Percentiles rank a stretch among this genome's conserved stretches.
Evolutionary conservation across 2,797 vertebrate species (phyloP).

Genomic region (Gouania willdenowi): DNA sequence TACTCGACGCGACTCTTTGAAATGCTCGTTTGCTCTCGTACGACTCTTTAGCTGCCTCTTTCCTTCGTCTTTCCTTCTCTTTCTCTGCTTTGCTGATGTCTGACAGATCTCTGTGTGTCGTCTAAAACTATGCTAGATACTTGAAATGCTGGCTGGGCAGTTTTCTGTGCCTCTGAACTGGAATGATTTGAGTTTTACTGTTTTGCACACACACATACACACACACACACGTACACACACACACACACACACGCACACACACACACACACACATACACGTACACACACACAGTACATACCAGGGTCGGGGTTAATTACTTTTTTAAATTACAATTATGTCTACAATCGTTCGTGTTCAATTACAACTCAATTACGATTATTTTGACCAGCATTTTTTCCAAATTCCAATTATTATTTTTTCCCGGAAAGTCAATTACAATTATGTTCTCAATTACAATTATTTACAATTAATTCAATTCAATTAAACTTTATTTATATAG

Average conservation of each 20-base stretch:
- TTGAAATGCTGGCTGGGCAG: slow-evolving; percentile 68
- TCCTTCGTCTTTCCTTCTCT: slow-evolving; percentile 17
- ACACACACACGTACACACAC: slow-evolving; percentile 9
- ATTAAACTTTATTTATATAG: too few species aligned
- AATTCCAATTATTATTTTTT: too few species aligned
- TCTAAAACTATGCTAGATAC: slow-evolving; percentile 67
- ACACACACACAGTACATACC: slow-evolving; percentile 13
- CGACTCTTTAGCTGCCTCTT: slow-evolving; percentile 41
- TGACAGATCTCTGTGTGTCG: slow-evolving; percentile 56
- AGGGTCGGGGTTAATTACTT: too few species aligned
- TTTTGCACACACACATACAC: slow-evolving; percentile 56
- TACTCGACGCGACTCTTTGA: slow-evolving; percentile 43
- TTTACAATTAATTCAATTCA: too few species aligned
- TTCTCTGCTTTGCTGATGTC: slow-evolving; percentile 61
- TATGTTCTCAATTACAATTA: too few species aligned
- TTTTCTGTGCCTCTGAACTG: slow-evolving; percentile 66
- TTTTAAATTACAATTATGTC: too few species aligned
- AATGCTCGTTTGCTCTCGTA: slow-evolving; percentile 58
- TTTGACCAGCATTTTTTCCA: too few species aligned
- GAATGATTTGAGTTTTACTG: slow-evolving; percentile 60
- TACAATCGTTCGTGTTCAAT: too few species aligned
- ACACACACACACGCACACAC: slow-evolving; percentile 3
- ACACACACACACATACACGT: slow-evolving; percentile 23
- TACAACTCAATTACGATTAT: too few species aligned
- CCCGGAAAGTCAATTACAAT: too few species aligned